phyloP scores from a whole-genome alignment of 2,113 vertebrate genomes.

The Mohoua ochrocephala region DNA sequence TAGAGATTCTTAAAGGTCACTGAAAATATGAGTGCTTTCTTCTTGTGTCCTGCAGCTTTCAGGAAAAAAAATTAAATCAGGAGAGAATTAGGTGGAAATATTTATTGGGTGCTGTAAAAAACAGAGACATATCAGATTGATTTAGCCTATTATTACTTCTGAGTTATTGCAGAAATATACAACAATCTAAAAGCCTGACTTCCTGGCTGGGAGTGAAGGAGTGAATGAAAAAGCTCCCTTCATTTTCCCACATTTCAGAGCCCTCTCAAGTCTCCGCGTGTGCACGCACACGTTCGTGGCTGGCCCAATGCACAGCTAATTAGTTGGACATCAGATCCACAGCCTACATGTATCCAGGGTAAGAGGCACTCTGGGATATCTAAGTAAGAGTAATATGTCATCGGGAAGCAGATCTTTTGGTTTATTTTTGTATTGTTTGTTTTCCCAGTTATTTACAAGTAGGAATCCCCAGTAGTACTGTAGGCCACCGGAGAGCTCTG shows the following conservation, averaged over 20 bases:
- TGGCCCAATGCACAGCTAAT: neutral
- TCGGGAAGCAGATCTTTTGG: neutral
- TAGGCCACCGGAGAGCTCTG: neutral
- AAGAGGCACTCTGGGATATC: neutral
- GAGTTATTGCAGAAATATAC: slow-evolving; percentile 9
- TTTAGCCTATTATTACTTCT: neutral
- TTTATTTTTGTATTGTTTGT: slow-evolving; percentile 1
- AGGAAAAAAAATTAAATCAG: neutral
- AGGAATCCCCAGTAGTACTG: neutral
- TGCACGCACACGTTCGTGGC: neutral
- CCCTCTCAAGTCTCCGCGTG: neutral
- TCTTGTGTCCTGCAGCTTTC: neutral
- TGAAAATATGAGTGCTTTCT: slow-evolving; percentile 1
- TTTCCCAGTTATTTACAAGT: slow-evolving; percentile 22
- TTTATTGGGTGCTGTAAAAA: slow-evolving; percentile 21
- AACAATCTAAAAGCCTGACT: neutral
- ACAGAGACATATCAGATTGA: neutral
- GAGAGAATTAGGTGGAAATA: slow-evolving; percentile 10
- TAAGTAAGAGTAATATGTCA: neutral
- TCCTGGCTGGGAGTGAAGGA: neutral
- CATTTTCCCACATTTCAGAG: slow-evolving; percentile 22
- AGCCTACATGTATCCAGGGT: neutral
- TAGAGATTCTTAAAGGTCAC: slow-evolving; percentile 19
- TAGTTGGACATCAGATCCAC: neutral
- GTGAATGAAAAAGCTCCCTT: neutral